Conservation (phyloP, 2,797 vertebrate species). For the Myotis myotis region DNA sequence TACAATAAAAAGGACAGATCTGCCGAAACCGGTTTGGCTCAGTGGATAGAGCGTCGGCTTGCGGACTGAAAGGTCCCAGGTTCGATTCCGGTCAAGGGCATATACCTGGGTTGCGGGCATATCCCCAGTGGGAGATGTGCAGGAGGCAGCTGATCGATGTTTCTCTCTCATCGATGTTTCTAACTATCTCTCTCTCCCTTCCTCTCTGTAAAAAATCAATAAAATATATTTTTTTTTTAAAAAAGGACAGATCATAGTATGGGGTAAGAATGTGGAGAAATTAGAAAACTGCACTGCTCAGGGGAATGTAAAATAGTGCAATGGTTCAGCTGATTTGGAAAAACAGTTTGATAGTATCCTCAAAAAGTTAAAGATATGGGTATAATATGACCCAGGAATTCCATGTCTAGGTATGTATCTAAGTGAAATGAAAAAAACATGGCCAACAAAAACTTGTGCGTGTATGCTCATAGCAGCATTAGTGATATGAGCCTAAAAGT, state of each 20-base stretch:
- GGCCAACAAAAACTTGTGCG: not conserved
- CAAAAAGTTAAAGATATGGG: not conserved
- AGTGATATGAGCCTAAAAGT: not conserved
- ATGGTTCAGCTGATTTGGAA: not conserved
- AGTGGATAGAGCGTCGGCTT: too few relatives aligned
- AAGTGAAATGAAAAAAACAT: conserved; percentile 6
- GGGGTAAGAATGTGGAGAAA: not conserved
- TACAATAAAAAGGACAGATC: not conserved
- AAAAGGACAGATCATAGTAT: not conserved
- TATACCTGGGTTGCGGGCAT: too few relatives aligned
- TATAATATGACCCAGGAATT: conserved; percentile 2
- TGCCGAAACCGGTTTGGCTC: too few relatives aligned
- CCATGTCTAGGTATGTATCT: not conserved
- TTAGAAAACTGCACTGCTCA: not conserved
- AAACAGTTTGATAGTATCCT: not conserved
- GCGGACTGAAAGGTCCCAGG: too few relatives aligned
- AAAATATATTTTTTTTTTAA: too few relatives aligned
- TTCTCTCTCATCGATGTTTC: too few relatives aligned
- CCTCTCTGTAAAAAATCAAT: too few relatives aligned
- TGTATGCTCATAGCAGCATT: not conserved
- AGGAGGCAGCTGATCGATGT: too few relatives aligned
- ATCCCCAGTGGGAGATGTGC: too few relatives aligned
- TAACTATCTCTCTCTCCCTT: too few relatives aligned
- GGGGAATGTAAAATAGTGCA: not conserved
- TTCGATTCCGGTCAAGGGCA: too few relatives aligned